phyloP scores from a whole-genome alignment of 2,797 vertebrate species.

The Tenualosa thibaudeaui region DNA sequence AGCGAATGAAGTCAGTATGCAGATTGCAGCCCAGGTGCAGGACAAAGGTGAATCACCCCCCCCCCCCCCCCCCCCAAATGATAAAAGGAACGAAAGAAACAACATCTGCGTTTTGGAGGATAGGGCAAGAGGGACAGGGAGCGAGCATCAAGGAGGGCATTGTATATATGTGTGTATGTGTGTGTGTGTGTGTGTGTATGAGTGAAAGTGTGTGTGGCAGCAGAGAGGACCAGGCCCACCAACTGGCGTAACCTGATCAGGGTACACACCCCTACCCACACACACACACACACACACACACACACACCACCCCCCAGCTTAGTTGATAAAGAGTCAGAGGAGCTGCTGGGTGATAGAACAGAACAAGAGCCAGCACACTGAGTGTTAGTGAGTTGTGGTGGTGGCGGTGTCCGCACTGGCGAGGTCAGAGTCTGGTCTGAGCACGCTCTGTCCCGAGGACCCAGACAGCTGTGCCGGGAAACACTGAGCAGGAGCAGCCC shows the following conservation, averaged over 20 bases:
- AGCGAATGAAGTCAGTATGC: not conserved
- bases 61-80: no score
- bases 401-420: not conserved
- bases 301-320: not conserved
- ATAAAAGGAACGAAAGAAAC: not conserved
- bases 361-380: not conserved
- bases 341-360: not conserved
- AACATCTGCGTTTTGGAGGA: no score
- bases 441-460: constrained; percentile 18
- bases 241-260: not conserved
- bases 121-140: no score
- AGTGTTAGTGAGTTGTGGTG: not conserved
- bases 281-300: no score
- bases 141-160: not conserved
- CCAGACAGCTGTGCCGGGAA: not conserved
- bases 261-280: not conserved
- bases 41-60: not conserved
- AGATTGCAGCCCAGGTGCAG: not conserved
- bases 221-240: not conserved
- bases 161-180: not conserved
- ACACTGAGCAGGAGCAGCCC: not conserved
- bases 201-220: not conserved
- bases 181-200: not conserved
- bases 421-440: constrained; percentile 26
- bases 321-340: not conserved